Conservation (phyloP, 1,140 invertebrate genomes). For the Pygmarrhopalites habei region DNA sequence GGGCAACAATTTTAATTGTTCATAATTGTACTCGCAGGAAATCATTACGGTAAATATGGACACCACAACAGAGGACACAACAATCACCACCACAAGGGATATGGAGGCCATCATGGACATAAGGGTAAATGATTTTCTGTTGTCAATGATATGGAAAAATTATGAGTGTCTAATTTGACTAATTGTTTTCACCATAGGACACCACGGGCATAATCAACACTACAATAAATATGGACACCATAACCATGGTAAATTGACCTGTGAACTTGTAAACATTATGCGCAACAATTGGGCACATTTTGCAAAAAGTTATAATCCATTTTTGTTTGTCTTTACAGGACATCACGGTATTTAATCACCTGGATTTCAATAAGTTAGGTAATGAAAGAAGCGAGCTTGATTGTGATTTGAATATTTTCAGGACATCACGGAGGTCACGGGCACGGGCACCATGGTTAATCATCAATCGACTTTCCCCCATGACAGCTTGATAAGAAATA, state of each 20-base stretch:
- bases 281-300: no score
- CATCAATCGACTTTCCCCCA: no score
- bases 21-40: background rate
- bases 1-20: background rate
- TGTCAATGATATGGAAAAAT: no score
- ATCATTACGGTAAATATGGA: conserved; percentile 19
- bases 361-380: no score
- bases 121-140: background rate
- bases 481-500: no score
- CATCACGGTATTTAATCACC: no score
- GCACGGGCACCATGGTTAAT: conserved; percentile 7
- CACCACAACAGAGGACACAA: conserved; percentile 24
- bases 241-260: conserved; percentile 7
- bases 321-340: no score
- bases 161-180: no score
- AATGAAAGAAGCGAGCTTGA: no score
- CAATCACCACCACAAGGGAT: conserved; percentile 17
- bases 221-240: conserved; percentile 19
- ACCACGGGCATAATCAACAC: conserved; percentile 20
- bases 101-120: conserved; percentile 20
- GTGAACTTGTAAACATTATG: no score
- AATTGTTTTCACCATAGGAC: background rate
- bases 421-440: conserved; percentile 10
- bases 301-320: no score
- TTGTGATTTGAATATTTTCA: no score